Percentiles rank a stretch among this genome's conserved stretches.
Conservation (phyloP, 1,140 invertebrate genomes). For the Campoletis sonorensis region DNA sequence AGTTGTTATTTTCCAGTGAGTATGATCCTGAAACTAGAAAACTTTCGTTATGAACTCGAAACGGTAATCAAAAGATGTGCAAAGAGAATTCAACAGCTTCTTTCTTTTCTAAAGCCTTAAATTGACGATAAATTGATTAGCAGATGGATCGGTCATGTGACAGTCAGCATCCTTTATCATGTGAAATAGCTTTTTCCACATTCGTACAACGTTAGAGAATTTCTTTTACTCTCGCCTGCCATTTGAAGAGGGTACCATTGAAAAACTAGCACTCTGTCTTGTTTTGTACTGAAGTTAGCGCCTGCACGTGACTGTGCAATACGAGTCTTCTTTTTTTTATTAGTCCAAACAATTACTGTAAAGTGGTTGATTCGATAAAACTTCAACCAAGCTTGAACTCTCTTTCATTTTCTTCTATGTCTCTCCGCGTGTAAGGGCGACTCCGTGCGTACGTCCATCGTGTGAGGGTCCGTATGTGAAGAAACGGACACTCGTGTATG, state of each 20-base stretch:
- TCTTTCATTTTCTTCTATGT: neutral
- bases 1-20: too few species aligned
- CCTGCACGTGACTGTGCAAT: neutral
- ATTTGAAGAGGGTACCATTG: neutral
- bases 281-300: neutral
- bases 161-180: too few species aligned
- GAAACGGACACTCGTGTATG: neutral
- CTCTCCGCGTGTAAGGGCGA: neutral
- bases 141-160: too few species aligned
- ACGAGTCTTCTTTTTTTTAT: conserved; percentile 44
- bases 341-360: conserved; percentile 54
- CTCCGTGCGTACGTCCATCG: neutral
- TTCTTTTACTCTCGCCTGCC: neutral
- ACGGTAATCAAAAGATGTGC: too few species aligned
- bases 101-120: too few species aligned
- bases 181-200: too few species aligned
- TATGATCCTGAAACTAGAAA: too few species aligned
- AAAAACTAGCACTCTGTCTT: conserved; percentile 5
- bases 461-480: too few species aligned
- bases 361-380: conserved; percentile 52
- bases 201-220: neutral
- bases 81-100: too few species aligned
- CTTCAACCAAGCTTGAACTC: conserved; percentile 17
- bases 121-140: too few species aligned
- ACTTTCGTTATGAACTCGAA: too few species aligned